phyloP scores from a whole-genome alignment of 2,888 invertebrate genomes.

The Lasioglossum marginatum region DNA sequence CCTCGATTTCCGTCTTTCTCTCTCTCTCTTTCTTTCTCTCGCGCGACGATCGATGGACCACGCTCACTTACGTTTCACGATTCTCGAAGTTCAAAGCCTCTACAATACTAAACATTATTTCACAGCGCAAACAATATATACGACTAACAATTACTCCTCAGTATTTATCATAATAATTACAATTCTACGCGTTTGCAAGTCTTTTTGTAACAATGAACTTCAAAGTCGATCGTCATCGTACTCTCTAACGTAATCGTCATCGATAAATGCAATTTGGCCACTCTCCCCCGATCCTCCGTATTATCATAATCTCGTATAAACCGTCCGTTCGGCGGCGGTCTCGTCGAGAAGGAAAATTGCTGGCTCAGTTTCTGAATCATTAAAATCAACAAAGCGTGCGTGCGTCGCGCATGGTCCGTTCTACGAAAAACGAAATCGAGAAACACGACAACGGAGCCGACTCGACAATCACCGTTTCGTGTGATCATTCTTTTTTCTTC shows the following conservation, averaged over 20 bases:
- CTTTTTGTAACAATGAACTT: constrained; percentile 16
- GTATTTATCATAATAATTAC: constrained; percentile 9
- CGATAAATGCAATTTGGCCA: constrained; percentile 5
- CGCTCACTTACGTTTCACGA: neutral
- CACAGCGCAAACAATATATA: constrained; percentile 36
- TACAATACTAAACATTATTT: constrained; percentile 25
- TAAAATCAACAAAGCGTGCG: constrained; percentile 1
- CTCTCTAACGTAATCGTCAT: neutral
- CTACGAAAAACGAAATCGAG: neutral
- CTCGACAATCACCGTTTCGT: constrained; percentile 1
- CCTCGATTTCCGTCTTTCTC: neutral
- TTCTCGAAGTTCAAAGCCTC: constrained; percentile 13
- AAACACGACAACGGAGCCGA: neutral
- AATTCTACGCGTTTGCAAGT: constrained; percentile 14
- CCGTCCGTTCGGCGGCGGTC: neutral
- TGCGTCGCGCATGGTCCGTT: neutral
- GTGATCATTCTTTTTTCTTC: neutral
- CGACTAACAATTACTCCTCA: constrained; percentile 15
- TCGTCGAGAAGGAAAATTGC: neutral
- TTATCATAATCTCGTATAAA: neutral
- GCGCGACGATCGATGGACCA: neutral
- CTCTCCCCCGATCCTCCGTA: neutral
- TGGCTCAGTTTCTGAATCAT: neutral
- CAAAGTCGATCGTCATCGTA: neutral
- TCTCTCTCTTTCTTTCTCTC: neutral